phyloP scores from a whole-genome alignment of 2,888 invertebrate species.

The Sturmia bella region DNA sequence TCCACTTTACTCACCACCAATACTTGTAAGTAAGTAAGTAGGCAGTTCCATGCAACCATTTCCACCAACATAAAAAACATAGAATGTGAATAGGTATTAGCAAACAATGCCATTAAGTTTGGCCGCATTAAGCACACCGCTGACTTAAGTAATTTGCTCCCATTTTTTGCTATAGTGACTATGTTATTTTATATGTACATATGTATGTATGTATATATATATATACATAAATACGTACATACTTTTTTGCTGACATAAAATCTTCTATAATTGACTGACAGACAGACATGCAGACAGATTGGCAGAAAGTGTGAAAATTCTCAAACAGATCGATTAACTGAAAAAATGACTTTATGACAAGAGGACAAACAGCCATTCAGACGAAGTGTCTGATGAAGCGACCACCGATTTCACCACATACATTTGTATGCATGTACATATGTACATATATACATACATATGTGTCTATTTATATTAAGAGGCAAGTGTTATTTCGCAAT shows the following conservation, averaged over 20 bases:
- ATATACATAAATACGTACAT: background rate
- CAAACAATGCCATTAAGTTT: conserved; percentile 68
- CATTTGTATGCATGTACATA: conserved; percentile 50
- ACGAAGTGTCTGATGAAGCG: conserved; percentile 38
- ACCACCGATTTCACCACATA: conserved; percentile 61
- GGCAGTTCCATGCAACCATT: conserved; percentile 24
- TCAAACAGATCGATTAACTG: conserved; percentile 5
- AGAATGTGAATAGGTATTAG: conserved; percentile 67
- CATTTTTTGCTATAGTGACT: conserved; percentile 57
- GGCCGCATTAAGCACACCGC: conserved; percentile 65
- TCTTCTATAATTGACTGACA: conserved; percentile 48
- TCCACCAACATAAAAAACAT: conserved; percentile 57
- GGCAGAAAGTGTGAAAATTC: conserved; percentile 34
- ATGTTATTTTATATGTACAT: conserved; percentile 20
- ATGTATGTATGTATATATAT: background rate
- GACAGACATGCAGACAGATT: conserved; percentile 34
- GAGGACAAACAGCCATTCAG: conserved; percentile 7
- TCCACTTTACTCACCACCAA: conserved; percentile 62
- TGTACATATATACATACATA: background rate
- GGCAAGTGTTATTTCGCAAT: conserved; percentile 80
- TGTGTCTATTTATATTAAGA: conserved; percentile 10
- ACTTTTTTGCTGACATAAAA: conserved; percentile 41
- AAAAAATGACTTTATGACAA: conserved; percentile 7
- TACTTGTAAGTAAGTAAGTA: conserved; percentile 35
- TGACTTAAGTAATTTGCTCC: conserved; percentile 70